Percentiles rank a stretch among this genome's conserved stretches.
Conservation (phyloP, 1,140 invertebrate genomes). For the Cyclargus thomasi region DNA sequence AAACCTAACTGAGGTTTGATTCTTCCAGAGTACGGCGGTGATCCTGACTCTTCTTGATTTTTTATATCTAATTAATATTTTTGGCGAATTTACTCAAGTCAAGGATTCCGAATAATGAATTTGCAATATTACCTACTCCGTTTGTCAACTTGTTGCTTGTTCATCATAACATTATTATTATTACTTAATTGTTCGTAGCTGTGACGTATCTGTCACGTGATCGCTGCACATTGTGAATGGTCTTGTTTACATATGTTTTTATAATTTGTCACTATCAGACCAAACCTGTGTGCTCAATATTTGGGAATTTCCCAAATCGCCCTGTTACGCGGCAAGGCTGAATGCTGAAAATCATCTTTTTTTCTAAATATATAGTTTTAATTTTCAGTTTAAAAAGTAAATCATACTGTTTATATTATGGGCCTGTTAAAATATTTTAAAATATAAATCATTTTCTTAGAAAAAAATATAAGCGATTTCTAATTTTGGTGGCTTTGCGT, state of each 20-base stretch:
- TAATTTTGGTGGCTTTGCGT: no score
- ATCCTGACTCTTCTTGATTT: conserved; percentile 14
- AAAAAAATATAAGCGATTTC: no score
- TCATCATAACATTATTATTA: conserved; percentile 25
- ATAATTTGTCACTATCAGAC: no score
- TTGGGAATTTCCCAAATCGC: no score
- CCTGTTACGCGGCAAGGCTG: no score
- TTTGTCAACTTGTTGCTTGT: conserved; percentile 23
- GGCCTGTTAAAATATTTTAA: no score
- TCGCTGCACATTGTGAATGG: conserved; percentile 22
- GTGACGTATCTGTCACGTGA: conserved; percentile 21
- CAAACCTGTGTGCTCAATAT: no score
- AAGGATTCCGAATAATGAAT: conserved; percentile 24
- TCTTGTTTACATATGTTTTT: conserved; percentile 24
- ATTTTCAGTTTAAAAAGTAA: no score
- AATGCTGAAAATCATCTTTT: no score
- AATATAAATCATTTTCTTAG: no score
- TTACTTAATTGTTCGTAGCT: conserved; percentile 20
- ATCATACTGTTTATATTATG: no score
- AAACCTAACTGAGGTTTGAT: conserved; percentile 6
- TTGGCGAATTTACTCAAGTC: conserved; percentile 22
- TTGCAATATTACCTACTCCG: conserved; percentile 22
- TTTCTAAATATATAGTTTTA: no score
- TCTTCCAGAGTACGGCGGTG: conserved; percentile 5
- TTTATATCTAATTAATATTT: conserved; percentile 17